These are phyloP conservation scores for Varanus komodoensis DNA, from an alignment of 2,113 vertebrate species.

Conservation along the genomic window DNA sequence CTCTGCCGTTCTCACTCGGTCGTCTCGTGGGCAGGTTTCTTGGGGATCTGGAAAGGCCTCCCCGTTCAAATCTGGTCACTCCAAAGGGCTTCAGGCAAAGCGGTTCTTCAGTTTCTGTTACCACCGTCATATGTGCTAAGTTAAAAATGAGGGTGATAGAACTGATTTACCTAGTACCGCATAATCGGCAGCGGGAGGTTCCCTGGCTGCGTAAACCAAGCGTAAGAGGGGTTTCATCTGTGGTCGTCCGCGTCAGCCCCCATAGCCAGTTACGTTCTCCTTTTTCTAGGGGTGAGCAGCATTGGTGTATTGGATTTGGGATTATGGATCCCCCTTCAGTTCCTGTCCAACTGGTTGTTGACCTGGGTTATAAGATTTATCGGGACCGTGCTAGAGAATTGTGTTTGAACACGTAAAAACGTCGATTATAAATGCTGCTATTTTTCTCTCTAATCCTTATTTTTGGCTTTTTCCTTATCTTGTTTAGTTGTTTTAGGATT, in stretches of 20 bases:
- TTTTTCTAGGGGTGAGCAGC: not conserved
- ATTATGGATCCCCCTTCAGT: fast-evolving
- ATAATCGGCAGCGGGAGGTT: not conserved
- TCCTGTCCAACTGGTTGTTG: not conserved
- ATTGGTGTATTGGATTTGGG: not conserved
- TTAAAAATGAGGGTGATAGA: too few species aligned
- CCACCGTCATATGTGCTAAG: too few species aligned
- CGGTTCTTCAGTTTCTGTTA: not conserved
- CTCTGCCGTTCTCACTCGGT: too few species aligned
- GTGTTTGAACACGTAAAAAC: not conserved
- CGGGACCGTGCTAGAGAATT: not conserved
- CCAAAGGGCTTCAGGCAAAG: not conserved
- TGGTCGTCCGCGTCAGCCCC: not conserved
- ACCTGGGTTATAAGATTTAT: not conserved
- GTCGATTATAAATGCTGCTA: not conserved
- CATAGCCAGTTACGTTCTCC: not conserved
- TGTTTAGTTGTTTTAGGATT: not conserved
- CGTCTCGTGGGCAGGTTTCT: not conserved
- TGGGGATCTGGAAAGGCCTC: not conserved
- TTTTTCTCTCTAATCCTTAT: not conserved
- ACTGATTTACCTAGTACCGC: not conserved
- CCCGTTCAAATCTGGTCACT: not conserved
- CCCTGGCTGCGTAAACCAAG: not conserved
- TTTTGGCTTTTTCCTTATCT: not conserved
- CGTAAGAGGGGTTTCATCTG: not conserved